phyloP scores from a whole-genome alignment of 2,888 invertebrate genomes.

The Aleiodes testaceus region DNA sequence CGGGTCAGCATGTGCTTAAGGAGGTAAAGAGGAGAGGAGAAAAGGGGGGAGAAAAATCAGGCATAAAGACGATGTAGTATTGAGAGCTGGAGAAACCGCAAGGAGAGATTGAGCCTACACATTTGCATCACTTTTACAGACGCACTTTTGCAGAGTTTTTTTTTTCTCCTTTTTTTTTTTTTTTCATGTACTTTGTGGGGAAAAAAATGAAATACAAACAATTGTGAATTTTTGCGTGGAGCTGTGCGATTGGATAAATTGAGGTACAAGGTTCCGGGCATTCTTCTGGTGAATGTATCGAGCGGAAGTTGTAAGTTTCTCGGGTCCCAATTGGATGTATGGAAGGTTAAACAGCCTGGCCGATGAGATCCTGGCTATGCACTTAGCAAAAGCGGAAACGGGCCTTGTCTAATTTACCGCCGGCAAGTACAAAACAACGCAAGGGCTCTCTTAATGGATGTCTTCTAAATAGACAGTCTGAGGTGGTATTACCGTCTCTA shows the following conservation, averaged over 20 bases:
- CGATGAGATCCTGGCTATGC: conserved; percentile 52
- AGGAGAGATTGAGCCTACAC: conserved; percentile 27
- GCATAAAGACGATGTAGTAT: conserved; percentile 1
- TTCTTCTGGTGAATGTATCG: conserved; percentile 22
- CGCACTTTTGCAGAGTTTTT: conserved; percentile 34
- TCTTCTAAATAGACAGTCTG: conserved; percentile 27
- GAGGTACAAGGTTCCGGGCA: conserved; percentile 20
- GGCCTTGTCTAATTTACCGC: conserved; percentile 60
- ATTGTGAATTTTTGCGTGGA: conserved; percentile 49
- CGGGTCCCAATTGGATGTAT: conserved; percentile 26
- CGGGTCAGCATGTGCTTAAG: conserved; percentile 34
- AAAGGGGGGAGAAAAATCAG: background rate
- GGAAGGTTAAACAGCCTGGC: conserved; percentile 16
- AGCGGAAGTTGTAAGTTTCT: conserved; percentile 33
- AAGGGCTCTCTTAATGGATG: conserved; percentile 26
- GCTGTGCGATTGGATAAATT: background rate
- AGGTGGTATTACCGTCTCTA: conserved; percentile 29
- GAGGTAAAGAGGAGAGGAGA: background rate
- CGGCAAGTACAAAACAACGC: conserved; percentile 31
- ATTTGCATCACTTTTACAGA: conserved; percentile 18
- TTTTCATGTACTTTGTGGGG: background rate
- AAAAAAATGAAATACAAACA: conserved; percentile 34
- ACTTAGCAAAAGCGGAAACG: conserved; percentile 60
- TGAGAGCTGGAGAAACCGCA: conserved; percentile 21
- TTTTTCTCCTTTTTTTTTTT: conserved; percentile 37